Percentiles rank a stretch among this genome's conserved stretches.
Evolutionary conservation across 2,888 invertebrate species (phyloP).

Genomic region (Pharmacophagus antenor): DNA sequence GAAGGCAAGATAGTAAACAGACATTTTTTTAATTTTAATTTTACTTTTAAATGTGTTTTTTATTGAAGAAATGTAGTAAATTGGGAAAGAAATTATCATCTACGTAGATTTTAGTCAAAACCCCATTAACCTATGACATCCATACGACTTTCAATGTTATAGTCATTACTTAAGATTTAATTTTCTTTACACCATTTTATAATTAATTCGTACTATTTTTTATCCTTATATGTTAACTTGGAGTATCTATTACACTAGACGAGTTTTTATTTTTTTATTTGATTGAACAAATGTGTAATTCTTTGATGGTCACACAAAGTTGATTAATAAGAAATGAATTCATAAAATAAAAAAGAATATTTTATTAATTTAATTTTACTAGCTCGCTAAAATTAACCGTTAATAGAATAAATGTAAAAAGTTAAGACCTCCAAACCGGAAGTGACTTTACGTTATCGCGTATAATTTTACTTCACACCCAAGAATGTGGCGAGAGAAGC

Average conservation of each 20-base stretch:
- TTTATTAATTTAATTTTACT: too few species aligned
- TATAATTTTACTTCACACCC: constrained; percentile 67
- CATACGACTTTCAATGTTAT: not conserved
- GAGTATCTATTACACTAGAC: not conserved
- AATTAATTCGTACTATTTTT: too few species aligned
- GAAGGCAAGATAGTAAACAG: not conserved
- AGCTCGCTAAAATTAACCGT: not conserved
- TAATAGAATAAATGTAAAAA: not conserved
- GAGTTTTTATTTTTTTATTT: not conserved
- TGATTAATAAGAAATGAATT: not conserved
- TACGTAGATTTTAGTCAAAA: too few species aligned
- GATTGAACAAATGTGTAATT: not conserved
- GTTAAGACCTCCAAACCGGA: constrained; percentile 40
- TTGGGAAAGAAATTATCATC: too few species aligned
- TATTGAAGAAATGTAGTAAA: not conserved
- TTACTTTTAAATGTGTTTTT: not conserved
- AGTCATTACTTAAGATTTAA: not conserved
- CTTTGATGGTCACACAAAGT: too few species aligned
- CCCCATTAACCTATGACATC: too few species aligned
- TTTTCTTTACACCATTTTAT: not conserved
- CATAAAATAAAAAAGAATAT: too few species aligned
- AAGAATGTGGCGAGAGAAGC: constrained; percentile 50
- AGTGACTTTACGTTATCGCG: constrained; percentile 48
- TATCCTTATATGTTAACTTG: too few species aligned
- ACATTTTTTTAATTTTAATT: not conserved